Conservation (phyloP, 2,113 vertebrate species). For the Percopsis transmontana region DNA sequence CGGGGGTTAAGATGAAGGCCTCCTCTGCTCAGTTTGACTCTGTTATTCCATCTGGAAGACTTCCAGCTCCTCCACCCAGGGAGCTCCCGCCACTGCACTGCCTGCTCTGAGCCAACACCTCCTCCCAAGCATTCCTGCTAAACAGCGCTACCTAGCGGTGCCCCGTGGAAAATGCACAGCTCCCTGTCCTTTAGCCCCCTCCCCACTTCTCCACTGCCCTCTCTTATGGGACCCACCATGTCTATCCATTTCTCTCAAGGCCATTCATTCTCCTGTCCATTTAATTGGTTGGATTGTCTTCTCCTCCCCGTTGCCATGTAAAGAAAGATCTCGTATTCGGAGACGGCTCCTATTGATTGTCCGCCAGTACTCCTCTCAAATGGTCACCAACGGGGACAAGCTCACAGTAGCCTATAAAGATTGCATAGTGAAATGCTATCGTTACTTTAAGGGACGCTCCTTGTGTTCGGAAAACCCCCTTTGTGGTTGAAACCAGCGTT, state of each 20-base stretch:
- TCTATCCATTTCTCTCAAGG: background rate
- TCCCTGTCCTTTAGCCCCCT: slow-evolving; percentile 55
- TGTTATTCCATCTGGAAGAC: slow-evolving; percentile 60
- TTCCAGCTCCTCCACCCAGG: too few species aligned
- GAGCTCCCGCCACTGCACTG: slow-evolving; percentile 62
- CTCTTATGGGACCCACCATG: slow-evolving; percentile 25
- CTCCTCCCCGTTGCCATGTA: slow-evolving; percentile 3
- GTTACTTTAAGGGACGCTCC: slow-evolving; percentile 10
- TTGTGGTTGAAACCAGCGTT: too few species aligned
- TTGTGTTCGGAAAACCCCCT: too few species aligned
- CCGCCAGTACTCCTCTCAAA: slow-evolving; percentile 24
- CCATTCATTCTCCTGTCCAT: slow-evolving; percentile 3
- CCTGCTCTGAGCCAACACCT: slow-evolving; percentile 66
- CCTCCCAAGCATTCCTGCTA: slow-evolving; percentile 66
- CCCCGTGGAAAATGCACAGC: slow-evolving; percentile 51
- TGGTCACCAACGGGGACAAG: slow-evolving; percentile 27
- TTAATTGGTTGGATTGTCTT: background rate
- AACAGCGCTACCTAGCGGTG: slow-evolving; percentile 68
- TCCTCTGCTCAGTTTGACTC: slow-evolving; percentile 39
- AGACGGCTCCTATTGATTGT: slow-evolving; percentile 33
- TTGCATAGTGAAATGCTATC: slow-evolving; percentile 19
- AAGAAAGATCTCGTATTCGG: slow-evolving; percentile 23
- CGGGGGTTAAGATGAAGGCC: slow-evolving; percentile 36
- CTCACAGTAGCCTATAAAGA: slow-evolving; percentile 16
- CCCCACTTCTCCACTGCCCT: background rate